These are phyloP conservation scores for Conchocele bisecta DNA, from an alignment of 2,888 invertebrate genomes.

Conservation along the genomic window DNA sequence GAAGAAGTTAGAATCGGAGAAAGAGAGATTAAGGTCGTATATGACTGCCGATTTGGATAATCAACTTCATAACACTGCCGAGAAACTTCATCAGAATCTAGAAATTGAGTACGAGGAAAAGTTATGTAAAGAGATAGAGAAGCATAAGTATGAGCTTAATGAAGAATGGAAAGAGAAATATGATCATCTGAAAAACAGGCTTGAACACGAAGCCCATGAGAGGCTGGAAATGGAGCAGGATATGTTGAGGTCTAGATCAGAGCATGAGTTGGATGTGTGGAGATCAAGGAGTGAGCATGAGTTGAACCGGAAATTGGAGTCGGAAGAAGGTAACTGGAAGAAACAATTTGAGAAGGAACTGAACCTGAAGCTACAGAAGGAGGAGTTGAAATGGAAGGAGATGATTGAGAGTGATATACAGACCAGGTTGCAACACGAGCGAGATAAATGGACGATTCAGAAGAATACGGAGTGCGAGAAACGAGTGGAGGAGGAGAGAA, in stretches of 20 bases:
- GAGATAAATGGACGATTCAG: conserved; percentile 52
- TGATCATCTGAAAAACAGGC: conserved; percentile 41
- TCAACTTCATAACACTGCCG: conserved; percentile 16
- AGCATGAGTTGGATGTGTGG: conserved; percentile 42
- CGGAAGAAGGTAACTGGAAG: conserved; percentile 62
- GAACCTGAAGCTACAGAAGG: conserved; percentile 42
- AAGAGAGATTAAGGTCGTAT: conserved; percentile 40
- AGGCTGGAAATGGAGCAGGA: conserved; percentile 41
- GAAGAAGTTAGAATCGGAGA: conserved; percentile 48
- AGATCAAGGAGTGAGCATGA: conserved; percentile 47
- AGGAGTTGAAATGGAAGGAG: conserved; percentile 60
- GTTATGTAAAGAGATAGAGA: conserved; percentile 3
- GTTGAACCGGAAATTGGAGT: conserved; percentile 50
- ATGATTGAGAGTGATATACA: conserved; percentile 58
- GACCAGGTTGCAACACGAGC: conserved; percentile 47
- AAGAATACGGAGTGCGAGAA: conserved; percentile 49
- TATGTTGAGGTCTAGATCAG: conserved; percentile 20
- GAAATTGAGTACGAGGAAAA: conserved; percentile 32
- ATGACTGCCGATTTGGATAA: conserved; percentile 18
- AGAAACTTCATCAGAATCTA: conserved; percentile 28
- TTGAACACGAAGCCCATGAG: conserved; percentile 36
- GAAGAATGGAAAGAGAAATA: conserved; percentile 37
- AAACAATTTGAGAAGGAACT: conserved; percentile 58
- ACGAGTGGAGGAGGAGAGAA: conserved; percentile 44
- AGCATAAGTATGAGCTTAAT: conserved; percentile 21